Evolutionary conservation across 2,797 vertebrate genomes (phyloP), one percentile per base, ranked within the genome.

Genomic region (Halcyon smyrnensis): DNA sequence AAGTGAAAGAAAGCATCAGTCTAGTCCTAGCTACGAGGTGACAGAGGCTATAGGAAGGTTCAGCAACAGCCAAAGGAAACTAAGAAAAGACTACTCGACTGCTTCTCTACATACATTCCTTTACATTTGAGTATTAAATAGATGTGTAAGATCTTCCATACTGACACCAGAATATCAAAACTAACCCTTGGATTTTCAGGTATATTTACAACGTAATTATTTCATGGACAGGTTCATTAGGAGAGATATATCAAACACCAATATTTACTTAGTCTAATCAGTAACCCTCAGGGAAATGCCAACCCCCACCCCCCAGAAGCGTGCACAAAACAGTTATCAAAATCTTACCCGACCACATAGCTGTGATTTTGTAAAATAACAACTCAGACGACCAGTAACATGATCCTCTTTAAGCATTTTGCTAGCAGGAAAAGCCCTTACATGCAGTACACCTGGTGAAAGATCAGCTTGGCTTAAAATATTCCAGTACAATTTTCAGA

Each of bases 401-500:
- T 98, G 98, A 98, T 98, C 98, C 98, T 97, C 97, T 98, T 98
- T 98, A 98, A 98, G 97, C 98, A 97, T 97, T 97, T 98, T 97
- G 97, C 98, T 98, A 98, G 98, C 98, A 98, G 98, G 98, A 98
- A 97, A 98, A 98, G 97, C 98, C 98, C 98, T 98, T 98, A 98
- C 97, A 97, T 97, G 98, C 97, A 98, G 97, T 98, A 98, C 98
- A 97, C 97, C 96, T 97, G 97, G 97, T 97, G 98, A 98, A 98
- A 98, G 98, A 97, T 98, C 97, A 97, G 97, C 98, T 98, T 98
- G 98, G 98, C 97, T 98, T 98, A 98, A 98, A 98, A 98, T 98
- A 98, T 98, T 98, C 98, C 97, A 98, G 98, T 99, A 99, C 98
- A 98, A 99, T 99, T 99, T 98, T 96, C 97, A 98, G 98, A 98